Base-by-base conservation (phyloP, 1,140 invertebrate genomes). In the Drosophila virilis region DNA sequence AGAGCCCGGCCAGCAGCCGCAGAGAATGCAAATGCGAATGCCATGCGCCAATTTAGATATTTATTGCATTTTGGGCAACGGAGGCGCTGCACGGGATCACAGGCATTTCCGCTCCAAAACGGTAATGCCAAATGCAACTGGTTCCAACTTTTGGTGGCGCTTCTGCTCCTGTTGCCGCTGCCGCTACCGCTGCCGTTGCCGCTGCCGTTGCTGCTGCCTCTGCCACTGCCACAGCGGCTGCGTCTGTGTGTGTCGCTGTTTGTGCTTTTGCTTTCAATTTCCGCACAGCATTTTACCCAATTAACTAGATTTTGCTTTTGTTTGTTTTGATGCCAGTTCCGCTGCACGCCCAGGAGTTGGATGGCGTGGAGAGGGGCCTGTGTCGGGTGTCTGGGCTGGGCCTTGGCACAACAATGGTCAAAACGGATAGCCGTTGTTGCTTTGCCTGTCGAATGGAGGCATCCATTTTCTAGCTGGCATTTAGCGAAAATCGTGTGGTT, bases 261-360 rank as follows among this genome's bases (percentile, higher is more conserved):
- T 40, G 55, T 64, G 72, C 73, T 77, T 81, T 81, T 89, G 77
- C 83, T 88, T 88, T 88, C 84, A 80, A 88, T 88, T 88, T 88
- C 83, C 83, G 83, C 67, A 48, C 57, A 83, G 61, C 79, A 74
- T 83, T 88, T 88, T 80, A 88, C 84, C 83, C 84, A 88, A 88
- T 88, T 88, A 88, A 88, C 84, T 89, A 80, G 80, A 89, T 88
- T 88, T 78, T 77, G 70, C 70, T 60, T 73, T 68, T 74, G 83
- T 83, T 80, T 78, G 76, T 85, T 67, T 73, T 77, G 65, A 76
- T 75, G 79, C 51, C 64, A 45, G 54, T 38, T 55, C 45, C 32
- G 43, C 42, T 52, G 61, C 37, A 69, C 33, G 58, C 13, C 32
- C 40, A 42, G 32, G 32, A 42, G 42, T 32, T 22, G 38, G 43